Evolutionary conservation across 53 echinoderm and acorn worm genomes (phyloP).

Genomic region (Mesocentrotus franciscanus): DNA sequence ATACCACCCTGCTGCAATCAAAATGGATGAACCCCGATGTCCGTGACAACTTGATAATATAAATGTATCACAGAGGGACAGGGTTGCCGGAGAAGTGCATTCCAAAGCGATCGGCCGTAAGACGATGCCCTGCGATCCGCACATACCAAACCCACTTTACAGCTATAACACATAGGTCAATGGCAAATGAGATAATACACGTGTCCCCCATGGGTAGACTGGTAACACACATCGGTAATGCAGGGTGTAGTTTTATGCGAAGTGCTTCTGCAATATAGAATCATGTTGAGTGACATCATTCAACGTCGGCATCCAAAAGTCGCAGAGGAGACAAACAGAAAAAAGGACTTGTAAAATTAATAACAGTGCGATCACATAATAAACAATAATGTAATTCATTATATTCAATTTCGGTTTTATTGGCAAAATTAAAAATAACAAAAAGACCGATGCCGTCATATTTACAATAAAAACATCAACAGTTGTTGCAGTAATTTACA

Average conservation of each 20-base stretch:
- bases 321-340: conserved; percentile 9
- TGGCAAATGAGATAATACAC: conserved; percentile 25
- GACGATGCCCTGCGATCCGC: conserved; percentile 46
- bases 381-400: too few species aligned
- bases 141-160: conserved; percentile 55
- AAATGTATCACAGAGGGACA: conserved; percentile 50
- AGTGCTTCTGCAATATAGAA: background rate
- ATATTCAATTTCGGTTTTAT: too few species aligned
- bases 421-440: too few species aligned
- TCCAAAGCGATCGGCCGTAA: conserved; percentile 59
- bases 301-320: background rate
- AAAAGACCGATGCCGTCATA: too few species aligned
- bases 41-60: conserved; percentile 66
- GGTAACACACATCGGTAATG: background rate
- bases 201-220: conserved; percentile 49
- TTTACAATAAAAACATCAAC: too few species aligned
- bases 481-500: too few species aligned
- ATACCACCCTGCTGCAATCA: conserved; percentile 67
- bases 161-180: background rate
- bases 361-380: background rate
- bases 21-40: conserved; percentile 58
- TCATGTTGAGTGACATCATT: background rate
- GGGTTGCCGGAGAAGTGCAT: conserved; percentile 18
- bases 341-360: background rate
- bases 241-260: background rate